Percentiles rank a stretch among this genome's conserved stretches.
phyloP scores from a whole-genome alignment of 2,797 vertebrate genomes.

The Pyrocephalus nanus region DNA sequence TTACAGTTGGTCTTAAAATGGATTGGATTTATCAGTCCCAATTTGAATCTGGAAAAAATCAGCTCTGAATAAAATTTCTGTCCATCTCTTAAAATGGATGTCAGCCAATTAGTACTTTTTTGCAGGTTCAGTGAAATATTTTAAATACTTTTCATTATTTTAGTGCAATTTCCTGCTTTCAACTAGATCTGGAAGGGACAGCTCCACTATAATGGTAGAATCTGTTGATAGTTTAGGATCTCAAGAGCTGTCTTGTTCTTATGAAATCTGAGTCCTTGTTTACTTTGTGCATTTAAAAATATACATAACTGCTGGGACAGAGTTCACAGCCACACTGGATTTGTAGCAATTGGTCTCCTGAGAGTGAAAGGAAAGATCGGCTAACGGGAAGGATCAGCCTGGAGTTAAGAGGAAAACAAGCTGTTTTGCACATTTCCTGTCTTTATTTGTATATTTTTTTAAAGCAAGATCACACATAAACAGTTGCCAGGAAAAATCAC shows the following conservation, averaged over 20 bases:
- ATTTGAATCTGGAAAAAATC: not conserved
- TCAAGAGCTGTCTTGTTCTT: not conserved
- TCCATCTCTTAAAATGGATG: not conserved
- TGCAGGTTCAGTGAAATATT: not conserved
- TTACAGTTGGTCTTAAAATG: not conserved
- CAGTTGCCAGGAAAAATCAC: conserved; percentile 25
- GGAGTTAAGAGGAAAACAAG: not conserved
- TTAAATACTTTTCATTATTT: not conserved
- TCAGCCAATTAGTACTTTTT: not conserved
- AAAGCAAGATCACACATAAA: not conserved
- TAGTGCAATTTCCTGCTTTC: not conserved
- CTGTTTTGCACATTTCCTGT: conserved; percentile 13
- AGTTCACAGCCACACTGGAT: not conserved
- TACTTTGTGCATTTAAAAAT: conserved; percentile 30
- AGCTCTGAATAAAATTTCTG: not conserved
- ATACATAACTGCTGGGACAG: not conserved
- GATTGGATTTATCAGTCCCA: not conserved
- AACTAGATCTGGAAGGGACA: not conserved
- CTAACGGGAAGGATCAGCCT: not conserved
- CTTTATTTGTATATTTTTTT: not conserved
- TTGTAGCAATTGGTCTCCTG: not conserved
- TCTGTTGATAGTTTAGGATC: not conserved
- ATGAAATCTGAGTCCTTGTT: not conserved
- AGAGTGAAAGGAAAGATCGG: not conserved
- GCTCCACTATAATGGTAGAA: not conserved